Conservation (phyloP, 2,888 invertebrate species). For the Hirtodrosophila duncani region DNA sequence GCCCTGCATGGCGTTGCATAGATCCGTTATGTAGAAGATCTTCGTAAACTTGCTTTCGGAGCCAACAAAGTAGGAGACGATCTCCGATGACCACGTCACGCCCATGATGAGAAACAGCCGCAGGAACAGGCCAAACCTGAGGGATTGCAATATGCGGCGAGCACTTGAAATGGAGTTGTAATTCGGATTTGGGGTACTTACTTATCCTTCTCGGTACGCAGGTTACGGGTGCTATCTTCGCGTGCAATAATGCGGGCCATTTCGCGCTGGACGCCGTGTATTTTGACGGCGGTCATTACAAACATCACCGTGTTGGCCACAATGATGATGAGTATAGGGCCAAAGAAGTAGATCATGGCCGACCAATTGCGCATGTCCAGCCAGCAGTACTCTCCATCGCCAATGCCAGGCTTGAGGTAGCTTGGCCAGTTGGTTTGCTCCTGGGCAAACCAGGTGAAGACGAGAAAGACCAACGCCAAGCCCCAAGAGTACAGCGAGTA, state of each 20-base stretch:
- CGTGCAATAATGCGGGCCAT: slow-evolving; percentile 75
- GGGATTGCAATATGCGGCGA: background rate
- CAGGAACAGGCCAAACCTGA: slow-evolving; percentile 87
- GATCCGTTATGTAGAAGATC: slow-evolving; percentile 79
- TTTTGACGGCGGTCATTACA: slow-evolving; percentile 75
- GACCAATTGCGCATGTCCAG: slow-evolving; percentile 78
- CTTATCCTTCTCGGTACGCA: slow-evolving; percentile 77
- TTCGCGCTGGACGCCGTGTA: slow-evolving; percentile 75
- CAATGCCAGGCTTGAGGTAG: slow-evolving; percentile 80
- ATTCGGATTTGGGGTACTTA: too few species aligned
- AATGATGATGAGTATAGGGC: slow-evolving; percentile 73
- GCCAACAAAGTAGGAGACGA: slow-evolving; percentile 85
- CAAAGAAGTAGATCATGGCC: slow-evolving; percentile 75
- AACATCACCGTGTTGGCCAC: slow-evolving; percentile 75
- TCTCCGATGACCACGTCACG: slow-evolving; percentile 89
- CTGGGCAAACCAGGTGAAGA: slow-evolving; percentile 70
- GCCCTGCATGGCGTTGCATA: slow-evolving; percentile 82
- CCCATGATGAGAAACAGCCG: slow-evolving; percentile 92
- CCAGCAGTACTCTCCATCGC: slow-evolving; percentile 80
- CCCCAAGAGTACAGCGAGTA: slow-evolving; percentile 77
- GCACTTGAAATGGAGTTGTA: slow-evolving; percentile 1
- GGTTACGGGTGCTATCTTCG: slow-evolving; percentile 74
- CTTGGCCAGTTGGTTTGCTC: slow-evolving; percentile 55
- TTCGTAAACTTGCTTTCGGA: slow-evolving; percentile 67
- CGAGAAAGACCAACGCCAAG: slow-evolving; percentile 60